These are phyloP conservation scores for Sesia bembeciformis DNA, from an alignment of 2,888 invertebrate genomes.

Conservation along the genomic window DNA sequence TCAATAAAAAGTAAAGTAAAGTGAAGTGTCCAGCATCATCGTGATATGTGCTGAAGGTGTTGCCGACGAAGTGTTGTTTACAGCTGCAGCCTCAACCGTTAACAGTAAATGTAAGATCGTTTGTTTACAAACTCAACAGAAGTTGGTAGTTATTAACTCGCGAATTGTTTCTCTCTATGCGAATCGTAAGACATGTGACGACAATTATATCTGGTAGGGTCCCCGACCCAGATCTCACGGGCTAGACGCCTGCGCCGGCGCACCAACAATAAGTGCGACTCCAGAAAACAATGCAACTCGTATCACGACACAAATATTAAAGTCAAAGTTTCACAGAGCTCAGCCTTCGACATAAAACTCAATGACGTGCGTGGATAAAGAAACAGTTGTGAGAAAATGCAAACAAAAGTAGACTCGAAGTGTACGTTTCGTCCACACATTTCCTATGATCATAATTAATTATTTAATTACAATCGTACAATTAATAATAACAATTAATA, in stretches of 20 bases:
- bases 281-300: slow-evolving; percentile 50
- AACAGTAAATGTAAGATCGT: slow-evolving; percentile 57
- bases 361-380: slow-evolving; percentile 48
- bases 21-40: slow-evolving; percentile 56
- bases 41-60: slow-evolving; percentile 63
- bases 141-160: neutral
- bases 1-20: slow-evolving; percentile 22
- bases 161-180: neutral
- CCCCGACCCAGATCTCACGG: slow-evolving; percentile 70
- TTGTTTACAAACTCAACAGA: neutral
- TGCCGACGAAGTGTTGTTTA: slow-evolving; percentile 31
- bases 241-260: slow-evolving; percentile 29
- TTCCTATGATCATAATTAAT: too few relatives aligned
- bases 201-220: slow-evolving; percentile 25
- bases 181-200: neutral
- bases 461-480: too few relatives aligned
- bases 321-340: slow-evolving; percentile 59
- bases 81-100: slow-evolving; percentile 68
- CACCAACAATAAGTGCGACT: slow-evolving; percentile 38
- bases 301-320: slow-evolving; percentile 32
- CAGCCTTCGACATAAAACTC: slow-evolving; percentile 62
- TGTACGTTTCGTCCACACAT: too few relatives aligned
- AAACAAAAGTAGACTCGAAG: slow-evolving; percentile 40
- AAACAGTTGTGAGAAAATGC: slow-evolving; percentile 67
- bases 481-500: too few relatives aligned